Conservation (phyloP, 2,797 vertebrate species). For the Hippoglossus hippoglossus region DNA sequence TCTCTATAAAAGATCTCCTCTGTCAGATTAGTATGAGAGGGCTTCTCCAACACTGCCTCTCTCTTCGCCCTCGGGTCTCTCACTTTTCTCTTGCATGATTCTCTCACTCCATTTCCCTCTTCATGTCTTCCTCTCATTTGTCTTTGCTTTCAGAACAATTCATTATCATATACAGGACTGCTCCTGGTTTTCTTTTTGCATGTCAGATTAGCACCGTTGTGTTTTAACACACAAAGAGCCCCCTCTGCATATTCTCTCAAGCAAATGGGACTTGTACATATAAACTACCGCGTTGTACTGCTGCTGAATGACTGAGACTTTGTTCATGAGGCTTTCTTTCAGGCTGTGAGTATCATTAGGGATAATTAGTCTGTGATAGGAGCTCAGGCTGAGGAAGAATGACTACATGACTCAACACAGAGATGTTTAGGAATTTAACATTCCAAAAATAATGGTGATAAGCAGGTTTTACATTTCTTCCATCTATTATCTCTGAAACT, state of each 20-base stretch:
- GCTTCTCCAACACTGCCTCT: constrained; percentile 58
- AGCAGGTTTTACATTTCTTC: constrained; percentile 39
- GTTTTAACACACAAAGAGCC: constrained; percentile 25
- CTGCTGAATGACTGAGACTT: constrained; percentile 22
- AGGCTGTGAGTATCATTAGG: constrained; percentile 54
- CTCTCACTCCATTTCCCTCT: constrained; percentile 68
- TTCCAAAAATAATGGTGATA: constrained; percentile 30
- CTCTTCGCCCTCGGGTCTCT: constrained; percentile 51
- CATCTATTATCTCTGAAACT: constrained; percentile 58
- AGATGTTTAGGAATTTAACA: constrained; percentile 29
- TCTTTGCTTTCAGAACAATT: constrained; percentile 50
- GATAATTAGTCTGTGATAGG: constrained; percentile 59
- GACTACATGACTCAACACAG: constrained; percentile 33
- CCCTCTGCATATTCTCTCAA: constrained; percentile 23
- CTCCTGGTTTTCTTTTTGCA: constrained; percentile 20
- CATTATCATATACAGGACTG: constrained; percentile 29
- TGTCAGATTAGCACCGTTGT: constrained; percentile 48
- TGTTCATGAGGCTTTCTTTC: constrained; percentile 36
- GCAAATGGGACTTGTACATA: constrained; percentile 13
- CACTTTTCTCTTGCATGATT: constrained; percentile 53
- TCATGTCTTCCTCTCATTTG: constrained; percentile 48
- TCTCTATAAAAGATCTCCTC: constrained; percentile 82
- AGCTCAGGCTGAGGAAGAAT: constrained; percentile 39
- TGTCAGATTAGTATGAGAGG: constrained; percentile 81
- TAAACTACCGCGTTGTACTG: constrained; percentile 42